Evolutionary conservation across 2,797 vertebrate species (phyloP).

Genomic region (Notamacropus eugenii): DNA sequence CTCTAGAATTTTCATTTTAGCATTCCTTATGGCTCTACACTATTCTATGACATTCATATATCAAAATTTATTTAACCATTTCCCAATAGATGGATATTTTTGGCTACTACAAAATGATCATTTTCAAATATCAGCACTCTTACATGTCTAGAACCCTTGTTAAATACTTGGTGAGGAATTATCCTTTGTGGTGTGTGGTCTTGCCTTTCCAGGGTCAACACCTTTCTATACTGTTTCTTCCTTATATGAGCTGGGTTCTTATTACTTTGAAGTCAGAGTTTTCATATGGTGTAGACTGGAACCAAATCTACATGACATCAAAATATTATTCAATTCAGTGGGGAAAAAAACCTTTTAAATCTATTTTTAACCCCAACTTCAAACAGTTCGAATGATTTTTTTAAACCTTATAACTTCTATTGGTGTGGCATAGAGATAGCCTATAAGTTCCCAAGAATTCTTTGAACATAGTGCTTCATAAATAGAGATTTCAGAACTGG

Average conservation of each 20-base stretch:
- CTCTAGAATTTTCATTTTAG: not conserved
- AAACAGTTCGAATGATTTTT: not conserved
- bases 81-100: not conserved
- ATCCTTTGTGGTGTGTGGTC: not conserved
- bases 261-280: not conserved
- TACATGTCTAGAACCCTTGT: not conserved
- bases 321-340: not conserved
- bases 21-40: not conserved
- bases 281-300: not conserved
- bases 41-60: not conserved
- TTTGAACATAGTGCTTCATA: conserved; percentile 36
- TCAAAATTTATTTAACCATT: not conserved
- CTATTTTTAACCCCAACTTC: not conserved
- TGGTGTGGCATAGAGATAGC: not conserved
- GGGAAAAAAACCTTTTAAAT: not conserved
- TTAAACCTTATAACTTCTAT: not conserved
- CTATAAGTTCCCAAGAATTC: not conserved
- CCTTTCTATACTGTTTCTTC: not conserved
- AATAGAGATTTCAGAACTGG: not conserved
- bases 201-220: not conserved
- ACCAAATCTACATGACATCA: not conserved
- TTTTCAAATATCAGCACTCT: not conserved
- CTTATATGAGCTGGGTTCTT: not conserved
- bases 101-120: not conserved
- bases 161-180: not conserved